Evolutionary conservation across 2,888 invertebrate species (phyloP).

Genomic region (Latheticus oryzae): DNA sequence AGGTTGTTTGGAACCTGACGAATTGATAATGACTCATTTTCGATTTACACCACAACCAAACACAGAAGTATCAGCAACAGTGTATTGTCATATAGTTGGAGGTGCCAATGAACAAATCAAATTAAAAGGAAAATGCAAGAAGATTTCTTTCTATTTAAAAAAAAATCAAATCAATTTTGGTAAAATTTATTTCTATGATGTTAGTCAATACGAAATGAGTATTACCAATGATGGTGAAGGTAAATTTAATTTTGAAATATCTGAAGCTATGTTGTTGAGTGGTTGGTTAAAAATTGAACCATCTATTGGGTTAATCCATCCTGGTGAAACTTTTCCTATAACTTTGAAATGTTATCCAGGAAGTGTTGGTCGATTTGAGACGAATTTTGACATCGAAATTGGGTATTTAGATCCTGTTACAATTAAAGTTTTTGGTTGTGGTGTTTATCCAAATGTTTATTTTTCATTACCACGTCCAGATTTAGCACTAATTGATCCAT

Average conservation of each 20-base stretch:
- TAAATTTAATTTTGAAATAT: constrained; percentile 64
- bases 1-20: constrained; percentile 68
- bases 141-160: constrained; percentile 68
- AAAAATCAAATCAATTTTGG: constrained; percentile 63
- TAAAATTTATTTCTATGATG: constrained; percentile 63
- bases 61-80: constrained; percentile 65
- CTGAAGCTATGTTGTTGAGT: constrained; percentile 63
- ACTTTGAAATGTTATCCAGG: constrained; percentile 69
- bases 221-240: constrained; percentile 69
- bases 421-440: constrained; percentile 70
- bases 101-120: constrained; percentile 69
- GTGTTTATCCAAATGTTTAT: constrained; percentile 72
- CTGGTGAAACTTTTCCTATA: constrained; percentile 64
- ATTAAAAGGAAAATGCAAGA: constrained; percentile 68
- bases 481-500: constrained; percentile 55
- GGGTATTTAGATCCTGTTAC: constrained; percentile 69
- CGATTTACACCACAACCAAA: constrained; percentile 67
- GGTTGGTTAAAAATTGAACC: constrained; percentile 67
- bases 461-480: constrained; percentile 66
- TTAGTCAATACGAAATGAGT: constrained; percentile 53
- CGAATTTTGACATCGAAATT: constrained; percentile 17
- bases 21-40: constrained; percentile 66
- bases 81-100: constrained; percentile 69
- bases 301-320: constrained; percentile 62
- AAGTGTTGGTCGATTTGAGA: constrained; percentile 67